phyloP scores from a whole-genome alignment of 2,113 vertebrate species.

The Probosciger aterrimus region DNA sequence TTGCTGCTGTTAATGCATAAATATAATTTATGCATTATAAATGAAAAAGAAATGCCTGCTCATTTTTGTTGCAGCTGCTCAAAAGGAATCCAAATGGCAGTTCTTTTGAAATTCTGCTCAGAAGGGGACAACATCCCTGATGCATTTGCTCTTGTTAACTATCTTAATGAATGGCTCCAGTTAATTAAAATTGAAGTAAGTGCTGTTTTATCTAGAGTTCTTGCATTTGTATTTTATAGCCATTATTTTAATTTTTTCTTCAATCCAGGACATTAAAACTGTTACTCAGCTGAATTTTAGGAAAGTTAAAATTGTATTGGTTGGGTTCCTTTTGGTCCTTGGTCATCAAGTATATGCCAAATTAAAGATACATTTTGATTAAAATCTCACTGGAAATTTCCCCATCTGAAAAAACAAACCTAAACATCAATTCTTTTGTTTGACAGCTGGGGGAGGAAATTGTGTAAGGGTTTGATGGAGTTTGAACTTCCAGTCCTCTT shows the following conservation, averaged over 20 bases:
- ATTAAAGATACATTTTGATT: not conserved
- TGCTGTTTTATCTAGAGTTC: not conserved
- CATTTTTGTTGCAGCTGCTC: constrained; percentile 76
- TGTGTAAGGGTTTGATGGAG: not conserved
- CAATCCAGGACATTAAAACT: not conserved
- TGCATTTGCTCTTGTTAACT: constrained; percentile 83
- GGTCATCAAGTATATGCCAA: not conserved
- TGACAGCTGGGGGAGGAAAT: not conserved
- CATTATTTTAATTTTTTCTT: not conserved
- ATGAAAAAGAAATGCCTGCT: not conserved
- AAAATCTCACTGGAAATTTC: not conserved
- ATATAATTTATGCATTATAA: not conserved
- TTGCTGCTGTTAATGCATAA: not conserved
- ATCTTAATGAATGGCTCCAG: constrained; percentile 92
- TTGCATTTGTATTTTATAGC: not conserved
- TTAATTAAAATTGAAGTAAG: constrained; percentile 84
- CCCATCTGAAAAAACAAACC: not conserved
- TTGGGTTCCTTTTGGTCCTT: not conserved
- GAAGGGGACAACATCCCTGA: constrained; percentile 97
- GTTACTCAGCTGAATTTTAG: not conserved
- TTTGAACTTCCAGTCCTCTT: not conserved
- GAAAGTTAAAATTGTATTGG: not conserved
- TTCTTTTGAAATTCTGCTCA: constrained; percentile 93
- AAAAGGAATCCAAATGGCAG: constrained; percentile 82
- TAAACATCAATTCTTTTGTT: not conserved